Conservation (phyloP, 1,140 invertebrate species). For the Papilio aristodemus region DNA sequence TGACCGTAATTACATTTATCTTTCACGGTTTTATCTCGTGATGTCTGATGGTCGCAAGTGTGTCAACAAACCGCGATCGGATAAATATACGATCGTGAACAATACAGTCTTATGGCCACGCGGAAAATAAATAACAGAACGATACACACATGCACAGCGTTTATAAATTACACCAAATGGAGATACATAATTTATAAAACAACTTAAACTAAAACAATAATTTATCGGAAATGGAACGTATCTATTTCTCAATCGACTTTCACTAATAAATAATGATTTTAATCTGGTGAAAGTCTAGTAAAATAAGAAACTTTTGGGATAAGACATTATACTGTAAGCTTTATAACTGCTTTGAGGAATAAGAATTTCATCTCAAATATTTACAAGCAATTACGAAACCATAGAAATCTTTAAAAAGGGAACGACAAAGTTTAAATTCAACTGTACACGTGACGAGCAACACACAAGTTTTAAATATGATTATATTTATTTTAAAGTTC, state of each 20-base stretch:
- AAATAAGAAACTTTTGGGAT: too few species aligned
- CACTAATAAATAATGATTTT: too few species aligned
- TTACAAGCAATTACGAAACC: slow-evolving; percentile 12
- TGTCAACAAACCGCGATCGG: slow-evolving; percentile 26
- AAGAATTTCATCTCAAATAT: too few species aligned
- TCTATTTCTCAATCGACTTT: too few species aligned
- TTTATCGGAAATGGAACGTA: neutral
- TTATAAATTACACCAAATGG: neutral
- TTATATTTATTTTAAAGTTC: slow-evolving; percentile 2
- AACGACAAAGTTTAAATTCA: neutral
- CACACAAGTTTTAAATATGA: neutral
- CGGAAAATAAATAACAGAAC: neutral
- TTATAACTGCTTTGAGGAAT: neutral
- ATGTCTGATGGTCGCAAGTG: slow-evolving; percentile 25
- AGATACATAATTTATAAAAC: neutral
- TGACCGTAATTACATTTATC: slow-evolving; percentile 31
- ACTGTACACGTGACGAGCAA: neutral
- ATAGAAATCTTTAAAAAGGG: neutral
- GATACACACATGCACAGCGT: neutral
- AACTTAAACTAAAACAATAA: neutral
- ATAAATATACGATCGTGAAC: slow-evolving; percentile 16
- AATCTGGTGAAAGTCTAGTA: too few species aligned
- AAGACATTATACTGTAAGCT: too few species aligned
- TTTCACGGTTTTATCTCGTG: slow-evolving; percentile 27
- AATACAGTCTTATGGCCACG: neutral